These are phyloP conservation scores for Solen grandis DNA, from an alignment of 1,140 invertebrate species.

Conservation along the genomic window DNA sequence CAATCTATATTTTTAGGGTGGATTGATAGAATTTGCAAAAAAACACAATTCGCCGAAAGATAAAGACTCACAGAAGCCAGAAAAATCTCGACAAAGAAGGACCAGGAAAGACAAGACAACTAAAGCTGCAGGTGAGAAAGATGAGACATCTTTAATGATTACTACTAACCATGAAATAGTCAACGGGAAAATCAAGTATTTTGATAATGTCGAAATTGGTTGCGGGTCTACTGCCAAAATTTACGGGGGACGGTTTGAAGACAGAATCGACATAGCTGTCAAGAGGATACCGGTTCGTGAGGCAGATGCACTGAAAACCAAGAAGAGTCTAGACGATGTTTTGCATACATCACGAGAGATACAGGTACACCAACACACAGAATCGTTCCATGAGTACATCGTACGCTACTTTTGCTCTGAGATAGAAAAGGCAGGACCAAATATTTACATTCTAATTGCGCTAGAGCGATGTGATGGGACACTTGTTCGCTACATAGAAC, in stretches of 20 bases:
- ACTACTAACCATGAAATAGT: too few relatives aligned
- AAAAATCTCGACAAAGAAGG: too few relatives aligned
- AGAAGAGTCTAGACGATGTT: background rate
- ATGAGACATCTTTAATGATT: too few relatives aligned
- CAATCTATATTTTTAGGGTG: too few relatives aligned
- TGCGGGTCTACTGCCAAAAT: too few relatives aligned
- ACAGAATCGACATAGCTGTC: background rate
- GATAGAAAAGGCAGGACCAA: background rate
- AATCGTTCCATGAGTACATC: background rate
- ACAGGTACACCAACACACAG: background rate
- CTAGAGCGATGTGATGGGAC: constrained; percentile 1
- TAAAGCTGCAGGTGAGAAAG: too few relatives aligned
- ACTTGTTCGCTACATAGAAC: background rate
- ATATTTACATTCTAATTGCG: background rate
- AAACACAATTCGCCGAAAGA: too few relatives aligned
- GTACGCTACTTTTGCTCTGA: constrained; percentile 1
- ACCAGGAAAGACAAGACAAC: too few relatives aligned
- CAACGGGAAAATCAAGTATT: too few relatives aligned
- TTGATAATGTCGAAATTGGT: too few relatives aligned
- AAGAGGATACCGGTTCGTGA: background rate
- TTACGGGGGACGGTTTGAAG: constrained; percentile 1
- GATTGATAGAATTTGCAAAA: too few relatives aligned
- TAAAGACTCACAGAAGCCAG: too few relatives aligned
- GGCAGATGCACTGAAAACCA: background rate
- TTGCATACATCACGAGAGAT: background rate